A percentile compares a stretch with the other conserved stretches of the same genome.
Evolutionary conservation across 2,113 vertebrate genomes (phyloP).

Genomic region (Pogonocichla stellata): DNA sequence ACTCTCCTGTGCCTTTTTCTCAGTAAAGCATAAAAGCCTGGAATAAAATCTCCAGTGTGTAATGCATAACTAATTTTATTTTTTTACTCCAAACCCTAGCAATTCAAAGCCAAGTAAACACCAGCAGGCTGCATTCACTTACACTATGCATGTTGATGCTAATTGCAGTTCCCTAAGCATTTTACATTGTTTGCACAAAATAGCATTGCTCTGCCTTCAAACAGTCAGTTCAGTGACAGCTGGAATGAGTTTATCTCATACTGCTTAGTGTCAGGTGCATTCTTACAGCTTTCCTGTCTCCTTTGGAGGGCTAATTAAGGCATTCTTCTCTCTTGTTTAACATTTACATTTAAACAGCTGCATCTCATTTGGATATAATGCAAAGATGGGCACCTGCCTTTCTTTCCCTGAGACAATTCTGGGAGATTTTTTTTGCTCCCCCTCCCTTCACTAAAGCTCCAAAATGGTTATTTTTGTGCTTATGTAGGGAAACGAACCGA

Average conservation of each 20-base stretch:
- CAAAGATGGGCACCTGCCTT: constrained; percentile 63
- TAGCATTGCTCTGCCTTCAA: constrained; percentile 65
- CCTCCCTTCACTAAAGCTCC: background rate
- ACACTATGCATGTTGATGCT: constrained; percentile 69
- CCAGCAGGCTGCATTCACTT: constrained; percentile 74
- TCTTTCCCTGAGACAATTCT: constrained; percentile 16
- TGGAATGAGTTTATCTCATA: constrained; percentile 64
- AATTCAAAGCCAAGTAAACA: constrained; percentile 70
- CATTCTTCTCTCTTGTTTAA: constrained; percentile 70
- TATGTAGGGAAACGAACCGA: background rate
- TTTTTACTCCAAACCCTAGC: constrained; percentile 53
- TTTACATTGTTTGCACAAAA: constrained; percentile 76
- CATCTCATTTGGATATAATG: constrained; percentile 53
- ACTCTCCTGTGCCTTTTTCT: constrained; percentile 20
- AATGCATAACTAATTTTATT: constrained; percentile 56
- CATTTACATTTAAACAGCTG: constrained; percentile 71
- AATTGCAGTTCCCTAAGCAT: constrained; percentile 74
- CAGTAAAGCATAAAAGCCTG: background rate
- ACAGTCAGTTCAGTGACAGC: constrained; percentile 71
- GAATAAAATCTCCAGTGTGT: constrained; percentile 47
- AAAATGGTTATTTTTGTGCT: constrained; percentile 45
- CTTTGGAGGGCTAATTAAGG: constrained; percentile 65
- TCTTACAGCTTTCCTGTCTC: constrained; percentile 65
- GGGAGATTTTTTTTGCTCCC: background rate
- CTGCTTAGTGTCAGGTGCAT: constrained; percentile 75